Percentiles rank a stretch among this genome's conserved stretches.
Evolutionary conservation across 2,888 invertebrate species (phyloP).

Genomic region (Rosalia funebris): DNA sequence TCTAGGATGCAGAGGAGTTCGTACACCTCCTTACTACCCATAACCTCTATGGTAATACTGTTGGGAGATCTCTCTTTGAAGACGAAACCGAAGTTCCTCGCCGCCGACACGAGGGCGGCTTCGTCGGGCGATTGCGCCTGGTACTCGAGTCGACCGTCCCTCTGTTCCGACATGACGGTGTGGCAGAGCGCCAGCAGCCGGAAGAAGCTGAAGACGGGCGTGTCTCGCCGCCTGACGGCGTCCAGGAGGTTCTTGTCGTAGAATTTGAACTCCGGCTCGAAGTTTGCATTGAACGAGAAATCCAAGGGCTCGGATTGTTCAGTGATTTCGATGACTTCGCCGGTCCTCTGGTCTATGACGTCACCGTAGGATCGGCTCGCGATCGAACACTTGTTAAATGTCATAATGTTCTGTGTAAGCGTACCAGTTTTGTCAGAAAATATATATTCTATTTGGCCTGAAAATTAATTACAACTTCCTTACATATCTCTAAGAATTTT

Average conservation of each 20-base stretch:
- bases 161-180: constrained; percentile 97
- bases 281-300: constrained; percentile 93
- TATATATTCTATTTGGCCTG: constrained; percentile 97
- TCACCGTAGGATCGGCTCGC: constrained; percentile 93
- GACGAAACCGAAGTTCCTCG: constrained; percentile 98
- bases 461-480: no score
- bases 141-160: constrained; percentile 68
- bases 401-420: constrained; percentile 99
- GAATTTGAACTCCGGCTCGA: constrained; percentile 93
- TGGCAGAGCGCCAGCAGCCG: constrained; percentile 91
- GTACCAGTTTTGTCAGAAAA: constrained; percentile 99
- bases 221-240: constrained; percentile 80
- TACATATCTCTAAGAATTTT: no score
- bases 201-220: constrained; percentile 87
- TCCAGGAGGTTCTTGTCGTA: constrained; percentile 88
- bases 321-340: constrained; percentile 85
- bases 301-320: constrained; percentile 86
- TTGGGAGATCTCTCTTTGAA: constrained; percentile 93
- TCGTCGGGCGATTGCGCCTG: constrained; percentile 99
- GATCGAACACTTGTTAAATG: constrained; percentile 98
- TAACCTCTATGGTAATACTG: constrained; percentile 91
- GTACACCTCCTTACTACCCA: constrained; percentile 86
- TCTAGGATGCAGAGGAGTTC: constrained; percentile 97
- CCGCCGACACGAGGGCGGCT: constrained; percentile 95
- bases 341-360: constrained; percentile 84